phyloP scores from a whole-genome alignment of 1,140 invertebrate genomes.

The Brachionus calyciflorus region DNA sequence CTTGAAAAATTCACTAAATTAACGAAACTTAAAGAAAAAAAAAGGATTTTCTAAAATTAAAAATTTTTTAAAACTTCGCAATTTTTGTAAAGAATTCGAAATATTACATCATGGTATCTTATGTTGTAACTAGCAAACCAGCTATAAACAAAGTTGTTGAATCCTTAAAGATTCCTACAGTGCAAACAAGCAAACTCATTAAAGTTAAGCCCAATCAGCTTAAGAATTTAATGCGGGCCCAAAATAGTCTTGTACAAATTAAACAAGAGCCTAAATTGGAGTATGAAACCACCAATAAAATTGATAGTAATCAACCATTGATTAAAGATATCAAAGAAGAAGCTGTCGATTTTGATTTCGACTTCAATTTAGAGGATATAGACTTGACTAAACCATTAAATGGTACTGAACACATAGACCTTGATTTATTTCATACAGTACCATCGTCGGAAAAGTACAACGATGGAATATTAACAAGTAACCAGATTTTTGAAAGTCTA shows the following conservation, averaged over 20 bases:
- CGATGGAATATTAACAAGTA: neutral
- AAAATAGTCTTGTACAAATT: neutral
- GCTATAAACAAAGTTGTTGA: neutral
- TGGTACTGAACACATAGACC: neutral
- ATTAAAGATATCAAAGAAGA: constrained; percentile 20
- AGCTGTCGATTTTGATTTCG: constrained; percentile 18
- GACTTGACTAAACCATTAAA: constrained; percentile 25
- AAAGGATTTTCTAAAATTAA: too few relatives aligned
- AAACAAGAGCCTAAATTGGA: constrained; percentile 5
- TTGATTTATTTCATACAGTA: neutral
- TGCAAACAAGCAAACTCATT: constrained; percentile 13
- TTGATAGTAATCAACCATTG: neutral
- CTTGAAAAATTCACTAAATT: too few relatives aligned
- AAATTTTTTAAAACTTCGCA: too few relatives aligned
- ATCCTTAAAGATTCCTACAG: constrained; percentile 15
- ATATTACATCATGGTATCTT: constrained; percentile 35
- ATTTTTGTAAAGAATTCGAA: too few relatives aligned
- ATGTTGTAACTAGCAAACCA: constrained; percentile 28
- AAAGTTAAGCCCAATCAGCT: constrained; percentile 7
- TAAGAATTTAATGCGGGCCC: neutral
- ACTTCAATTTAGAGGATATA: constrained; percentile 23
- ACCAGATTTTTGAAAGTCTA: constrained; percentile 32
- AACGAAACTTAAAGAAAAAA: too few relatives aligned
- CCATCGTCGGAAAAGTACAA: neutral
- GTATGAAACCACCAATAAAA: neutral